Evolutionary conservation across 1,140 invertebrate species (phyloP).

Genomic region (Drosophila paulistorum): DNA sequence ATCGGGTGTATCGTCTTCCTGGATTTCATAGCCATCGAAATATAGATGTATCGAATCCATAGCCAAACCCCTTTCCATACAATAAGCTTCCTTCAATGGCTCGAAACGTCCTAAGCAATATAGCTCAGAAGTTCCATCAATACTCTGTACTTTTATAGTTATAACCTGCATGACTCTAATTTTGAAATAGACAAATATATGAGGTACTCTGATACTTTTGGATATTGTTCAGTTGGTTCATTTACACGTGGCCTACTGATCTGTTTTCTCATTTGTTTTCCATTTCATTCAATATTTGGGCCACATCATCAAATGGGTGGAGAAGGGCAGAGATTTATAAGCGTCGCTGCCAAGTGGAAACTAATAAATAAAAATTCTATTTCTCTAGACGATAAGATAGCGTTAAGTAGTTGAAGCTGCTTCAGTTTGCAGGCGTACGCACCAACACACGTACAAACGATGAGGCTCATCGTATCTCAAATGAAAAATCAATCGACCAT

Average conservation of each 20-base stretch:
- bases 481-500: constrained; percentile 30
- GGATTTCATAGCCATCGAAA: constrained; percentile 28
- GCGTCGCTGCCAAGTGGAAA: constrained; percentile 31
- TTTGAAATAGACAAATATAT: not conserved
- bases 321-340: constrained; percentile 45
- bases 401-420: constrained; percentile 36
- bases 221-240: not conserved
- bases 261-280: not conserved
- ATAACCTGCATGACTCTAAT: not conserved
- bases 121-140: not conserved
- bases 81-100: constrained; percentile 23
- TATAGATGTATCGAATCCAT: constrained; percentile 11
- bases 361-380: constrained; percentile 42
- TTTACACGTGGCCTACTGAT: constrained; percentile 37
- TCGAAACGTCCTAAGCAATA: not conserved
- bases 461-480: constrained; percentile 40
- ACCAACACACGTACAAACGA: not conserved
- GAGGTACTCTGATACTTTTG: no score
- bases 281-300: constrained; percentile 44
- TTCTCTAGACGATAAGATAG: constrained; percentile 42
- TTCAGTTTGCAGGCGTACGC: constrained; percentile 13
- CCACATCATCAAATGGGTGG: constrained; percentile 43
- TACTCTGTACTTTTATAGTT: not conserved
- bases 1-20: constrained; percentile 22
- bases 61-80: not conserved